Evolutionary conservation across 1,140 invertebrate genomes (phyloP).

Genomic region (Microplitis mediator): DNA sequence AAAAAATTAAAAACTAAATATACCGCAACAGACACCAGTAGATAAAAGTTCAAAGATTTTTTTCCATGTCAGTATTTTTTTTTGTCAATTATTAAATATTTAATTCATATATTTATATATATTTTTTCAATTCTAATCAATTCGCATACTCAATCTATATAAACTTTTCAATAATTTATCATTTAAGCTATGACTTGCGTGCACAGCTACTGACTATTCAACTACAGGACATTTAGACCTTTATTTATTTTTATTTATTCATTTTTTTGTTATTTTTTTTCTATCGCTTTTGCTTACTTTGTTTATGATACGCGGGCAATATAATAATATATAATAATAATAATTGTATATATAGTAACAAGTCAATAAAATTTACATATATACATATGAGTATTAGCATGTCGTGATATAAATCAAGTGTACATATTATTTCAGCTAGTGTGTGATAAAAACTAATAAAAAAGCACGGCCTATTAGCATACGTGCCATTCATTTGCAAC

Average conservation of each 20-base stretch:
- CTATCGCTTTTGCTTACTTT: conserved; percentile 14
- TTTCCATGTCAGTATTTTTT: neutral
- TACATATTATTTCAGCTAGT: neutral
- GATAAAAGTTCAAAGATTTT: neutral
- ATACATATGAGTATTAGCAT: conserved; percentile 16
- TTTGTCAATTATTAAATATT: neutral
- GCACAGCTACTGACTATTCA: conserved; percentile 2
- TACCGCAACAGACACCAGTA: neutral
- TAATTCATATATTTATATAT: conserved; percentile 7
- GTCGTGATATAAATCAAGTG: neutral
- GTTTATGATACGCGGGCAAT: conserved; percentile 4
- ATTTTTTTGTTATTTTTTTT: neutral
- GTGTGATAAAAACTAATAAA: neutral
- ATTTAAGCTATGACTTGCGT: conserved; percentile 7
- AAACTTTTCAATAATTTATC: neutral
- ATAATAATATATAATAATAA: neutral
- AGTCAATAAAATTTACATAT: conserved; percentile 32
- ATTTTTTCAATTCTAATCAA: neutral
- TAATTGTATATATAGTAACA: conserved; percentile 15
- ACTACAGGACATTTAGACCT: neutral
- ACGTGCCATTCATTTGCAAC: conserved; percentile 22
- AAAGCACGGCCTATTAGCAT: conserved; percentile 27
- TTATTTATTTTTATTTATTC: neutral
- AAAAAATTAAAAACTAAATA: neutral
- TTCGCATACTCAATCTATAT: no score